Evolutionary conservation across 2,797 vertebrate species (phyloP).

Genomic region (Rhinoraja longicauda): DNA sequence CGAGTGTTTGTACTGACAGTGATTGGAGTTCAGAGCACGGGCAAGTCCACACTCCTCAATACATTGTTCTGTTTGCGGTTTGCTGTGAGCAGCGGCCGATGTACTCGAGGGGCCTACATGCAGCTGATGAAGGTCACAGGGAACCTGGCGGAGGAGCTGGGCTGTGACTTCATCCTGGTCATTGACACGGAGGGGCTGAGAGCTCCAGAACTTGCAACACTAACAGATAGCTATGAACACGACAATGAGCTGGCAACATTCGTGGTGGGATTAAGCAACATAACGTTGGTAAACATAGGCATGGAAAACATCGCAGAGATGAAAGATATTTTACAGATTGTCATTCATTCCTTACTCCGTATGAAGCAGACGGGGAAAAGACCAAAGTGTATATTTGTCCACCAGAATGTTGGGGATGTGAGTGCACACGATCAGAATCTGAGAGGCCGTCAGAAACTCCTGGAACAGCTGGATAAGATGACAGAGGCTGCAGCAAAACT

Average conservation of each 20-base stretch:
- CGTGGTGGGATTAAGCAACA: constrained; percentile 29
- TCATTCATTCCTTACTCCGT: constrained; percentile 24
- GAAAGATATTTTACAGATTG: constrained; percentile 32
- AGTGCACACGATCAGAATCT: constrained; percentile 11
- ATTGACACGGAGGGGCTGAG: constrained; percentile 60
- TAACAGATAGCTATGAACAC: constrained; percentile 49
- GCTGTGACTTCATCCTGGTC: constrained; percentile 56
- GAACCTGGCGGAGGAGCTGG: constrained; percentile 55
- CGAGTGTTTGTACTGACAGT: constrained; percentile 60
- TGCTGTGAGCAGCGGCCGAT: constrained; percentile 50
- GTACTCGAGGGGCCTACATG: constrained; percentile 58
- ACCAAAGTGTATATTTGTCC: not conserved
- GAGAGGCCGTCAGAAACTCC: not conserved
- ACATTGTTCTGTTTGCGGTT: constrained; percentile 66
- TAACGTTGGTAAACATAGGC: constrained; percentile 22
- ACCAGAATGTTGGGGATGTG: constrained; percentile 29
- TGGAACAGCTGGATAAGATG: constrained; percentile 34
- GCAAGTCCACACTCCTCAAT: constrained; percentile 61
- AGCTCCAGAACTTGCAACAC: constrained; percentile 43
- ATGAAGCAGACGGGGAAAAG: not conserved
- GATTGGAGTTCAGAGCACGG: constrained; percentile 55
- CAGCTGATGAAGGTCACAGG: constrained; percentile 55
- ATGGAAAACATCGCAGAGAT: constrained; percentile 22
- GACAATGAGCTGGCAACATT: constrained; percentile 53
- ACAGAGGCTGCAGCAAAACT: not conserved